Percentiles rank a stretch among this genome's conserved stretches.
Conservation (phyloP, 2,888 invertebrate species). For the Andrena camellia region DNA sequence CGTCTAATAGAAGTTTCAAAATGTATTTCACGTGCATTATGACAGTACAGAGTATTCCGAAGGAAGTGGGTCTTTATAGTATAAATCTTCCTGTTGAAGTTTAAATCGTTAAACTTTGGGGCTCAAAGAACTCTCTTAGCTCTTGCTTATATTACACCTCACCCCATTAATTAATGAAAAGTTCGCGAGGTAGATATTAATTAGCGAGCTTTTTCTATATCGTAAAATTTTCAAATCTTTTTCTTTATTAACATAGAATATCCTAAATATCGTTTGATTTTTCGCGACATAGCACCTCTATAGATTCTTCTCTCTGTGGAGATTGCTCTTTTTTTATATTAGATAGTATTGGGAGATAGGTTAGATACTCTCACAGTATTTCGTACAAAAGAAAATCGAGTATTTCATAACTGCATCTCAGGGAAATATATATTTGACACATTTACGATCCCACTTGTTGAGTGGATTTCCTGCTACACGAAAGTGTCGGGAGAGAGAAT, state of each 20-base stretch:
- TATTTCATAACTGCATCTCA: conserved; percentile 44
- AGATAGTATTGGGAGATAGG: too few relatives aligned
- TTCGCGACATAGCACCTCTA: too few relatives aligned
- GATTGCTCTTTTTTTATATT: too few relatives aligned
- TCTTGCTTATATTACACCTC: background rate
- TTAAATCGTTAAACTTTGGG: background rate
- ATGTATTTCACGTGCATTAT: background rate
- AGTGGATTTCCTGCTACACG: conserved; percentile 56
- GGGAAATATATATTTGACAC: conserved; percentile 58
- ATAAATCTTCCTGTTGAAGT: background rate
- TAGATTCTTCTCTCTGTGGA: too few relatives aligned
- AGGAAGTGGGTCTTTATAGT: background rate
- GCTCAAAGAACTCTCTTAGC: background rate
- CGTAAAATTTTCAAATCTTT: background rate
- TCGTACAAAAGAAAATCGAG: conserved; percentile 7
- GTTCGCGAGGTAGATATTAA: background rate
- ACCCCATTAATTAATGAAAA: background rate
- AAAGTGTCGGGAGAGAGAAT: conserved; percentile 30
- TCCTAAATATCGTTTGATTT: background rate
- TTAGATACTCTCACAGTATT: background rate
- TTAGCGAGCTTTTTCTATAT: background rate
- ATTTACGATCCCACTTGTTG: conserved; percentile 69
- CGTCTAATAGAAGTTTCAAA: background rate
- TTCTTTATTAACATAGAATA: background rate
- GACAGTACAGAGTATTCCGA: background rate